Evolutionary conservation across 1,140 invertebrate genomes (phyloP).

Genomic region (Ceratina japonica): DNA sequence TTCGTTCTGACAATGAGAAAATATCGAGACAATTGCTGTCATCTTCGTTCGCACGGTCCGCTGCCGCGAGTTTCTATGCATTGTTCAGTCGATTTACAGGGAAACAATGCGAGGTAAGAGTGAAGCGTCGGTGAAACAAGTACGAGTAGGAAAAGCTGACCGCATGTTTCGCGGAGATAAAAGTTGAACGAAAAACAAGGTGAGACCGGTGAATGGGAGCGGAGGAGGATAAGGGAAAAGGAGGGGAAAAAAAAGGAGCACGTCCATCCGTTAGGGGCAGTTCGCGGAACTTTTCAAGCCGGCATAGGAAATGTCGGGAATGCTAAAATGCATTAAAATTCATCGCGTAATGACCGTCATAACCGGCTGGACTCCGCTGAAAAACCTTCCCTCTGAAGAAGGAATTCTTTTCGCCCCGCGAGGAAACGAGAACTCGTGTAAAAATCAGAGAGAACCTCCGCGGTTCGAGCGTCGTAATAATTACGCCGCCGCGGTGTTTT

Average conservation of each 20-base stretch:
- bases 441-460: background rate
- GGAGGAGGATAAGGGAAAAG: background rate
- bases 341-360: constrained; percentile 42
- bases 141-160: constrained; percentile 26
- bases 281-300: constrained; percentile 18
- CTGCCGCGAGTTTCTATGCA: constrained; percentile 18
- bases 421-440: background rate
- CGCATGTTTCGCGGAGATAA: constrained; percentile 50
- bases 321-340: constrained; percentile 44
- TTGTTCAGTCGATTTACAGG: constrained; percentile 27
- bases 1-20: no score
- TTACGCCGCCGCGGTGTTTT: background rate
- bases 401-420: constrained; percentile 12
- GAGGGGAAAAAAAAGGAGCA: constrained; percentile 7
- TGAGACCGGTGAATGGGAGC: constrained; percentile 28
- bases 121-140: background rate
- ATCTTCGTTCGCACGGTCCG: background rate
- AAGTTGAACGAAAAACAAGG: constrained; percentile 51
- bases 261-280: constrained; percentile 31
- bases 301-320: constrained; percentile 33
- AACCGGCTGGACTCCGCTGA: constrained; percentile 19
- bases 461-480: background rate
- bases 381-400: background rate
- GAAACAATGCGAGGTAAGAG: constrained; percentile 35
- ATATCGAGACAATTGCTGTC: background rate